These are phyloP conservation scores for Gymnobelideus leadbeateri DNA, from an alignment of 2,113 vertebrate species.

Conservation along the genomic window DNA sequence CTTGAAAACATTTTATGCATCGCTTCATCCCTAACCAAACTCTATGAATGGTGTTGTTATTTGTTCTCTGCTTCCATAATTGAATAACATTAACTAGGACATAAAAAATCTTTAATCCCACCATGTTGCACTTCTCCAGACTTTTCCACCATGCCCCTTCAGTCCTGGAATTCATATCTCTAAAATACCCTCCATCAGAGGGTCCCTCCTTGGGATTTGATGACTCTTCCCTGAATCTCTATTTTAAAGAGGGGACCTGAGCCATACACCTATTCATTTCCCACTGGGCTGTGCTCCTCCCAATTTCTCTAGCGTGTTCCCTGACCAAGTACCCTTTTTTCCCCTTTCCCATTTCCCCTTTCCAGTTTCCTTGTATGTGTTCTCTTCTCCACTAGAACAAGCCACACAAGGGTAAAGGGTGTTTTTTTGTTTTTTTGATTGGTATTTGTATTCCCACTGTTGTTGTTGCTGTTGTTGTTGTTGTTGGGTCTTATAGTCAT, in stretches of 20 bases:
- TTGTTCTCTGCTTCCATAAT: not conserved
- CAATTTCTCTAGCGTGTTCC: not conserved
- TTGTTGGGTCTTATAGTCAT: not conserved
- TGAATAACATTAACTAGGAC: not conserved
- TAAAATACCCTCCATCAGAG: not conserved
- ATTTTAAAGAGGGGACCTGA: not conserved
- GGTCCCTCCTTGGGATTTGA: not conserved
- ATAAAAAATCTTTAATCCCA: not conserved
- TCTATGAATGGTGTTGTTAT: not conserved
- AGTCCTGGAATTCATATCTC: not conserved
- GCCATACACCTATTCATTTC: not conserved
- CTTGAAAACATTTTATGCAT: not conserved
- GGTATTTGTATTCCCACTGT: not conserved
- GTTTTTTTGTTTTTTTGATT: not conserved
- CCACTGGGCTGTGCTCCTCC: not conserved
- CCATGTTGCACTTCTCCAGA: not conserved
- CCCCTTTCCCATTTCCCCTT: not conserved
- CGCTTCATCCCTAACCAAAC: not conserved
- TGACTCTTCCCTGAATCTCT: not conserved
- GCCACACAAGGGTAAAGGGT: not conserved
- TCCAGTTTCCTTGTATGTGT: not conserved
- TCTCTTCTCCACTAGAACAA: not conserved
- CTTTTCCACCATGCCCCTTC: not conserved
- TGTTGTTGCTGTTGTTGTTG: not conserved
- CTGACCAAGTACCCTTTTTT: not conserved